Evolutionary conservation across 2,888 invertebrate species (phyloP), one percentile per base, ranked within the genome.

Genomic region (Drosophila subquinaria): DNA sequence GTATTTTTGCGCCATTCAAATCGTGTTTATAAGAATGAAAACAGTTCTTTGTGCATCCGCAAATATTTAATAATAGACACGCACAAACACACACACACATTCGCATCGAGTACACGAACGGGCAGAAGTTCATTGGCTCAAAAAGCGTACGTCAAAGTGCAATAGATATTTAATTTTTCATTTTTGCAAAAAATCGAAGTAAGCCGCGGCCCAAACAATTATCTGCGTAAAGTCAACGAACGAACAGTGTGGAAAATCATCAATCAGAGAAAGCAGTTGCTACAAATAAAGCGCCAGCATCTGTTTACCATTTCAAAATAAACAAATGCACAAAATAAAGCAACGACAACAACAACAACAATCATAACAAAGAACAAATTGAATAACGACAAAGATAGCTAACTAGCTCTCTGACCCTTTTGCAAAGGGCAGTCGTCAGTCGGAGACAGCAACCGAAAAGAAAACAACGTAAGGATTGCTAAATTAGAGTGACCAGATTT

Each of bases 41-140:
- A 60, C 20, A 45, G 60, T 65, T 60, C 30, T 56, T 64, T 70
- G 81, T 81, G 68, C 82, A 81, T 62, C 38, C 67, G 63, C 60
- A 55, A 63, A 83, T 50, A 64, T 81, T 73, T 84, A 88, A 88
- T 84, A 87, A 82, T 85, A 77, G 77, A 67, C 66, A 75, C 76
- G 63, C 66, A 75, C 67, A 66, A 43, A 56, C 61, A 64, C 56
- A 55, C 43, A 61, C 43, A 61, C 42, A 56, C 11, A 56, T 67
- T 40, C 50, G 55, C 65, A 61, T 59, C 35, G 52, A 65, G 40
- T 35, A 79, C 43, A 64, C 74, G 57, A 56, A 73, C 40, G 61
- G 42, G 59, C 52, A 73, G 69, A 73, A 84, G 79, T 85, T 87
- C 84, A 87, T 79, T 81, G 89, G 55, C 85, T 75, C 60, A 81